Conservation (phyloP, 2,888 invertebrate genomes). For the Hermaeophaga mercurialis region DNA sequence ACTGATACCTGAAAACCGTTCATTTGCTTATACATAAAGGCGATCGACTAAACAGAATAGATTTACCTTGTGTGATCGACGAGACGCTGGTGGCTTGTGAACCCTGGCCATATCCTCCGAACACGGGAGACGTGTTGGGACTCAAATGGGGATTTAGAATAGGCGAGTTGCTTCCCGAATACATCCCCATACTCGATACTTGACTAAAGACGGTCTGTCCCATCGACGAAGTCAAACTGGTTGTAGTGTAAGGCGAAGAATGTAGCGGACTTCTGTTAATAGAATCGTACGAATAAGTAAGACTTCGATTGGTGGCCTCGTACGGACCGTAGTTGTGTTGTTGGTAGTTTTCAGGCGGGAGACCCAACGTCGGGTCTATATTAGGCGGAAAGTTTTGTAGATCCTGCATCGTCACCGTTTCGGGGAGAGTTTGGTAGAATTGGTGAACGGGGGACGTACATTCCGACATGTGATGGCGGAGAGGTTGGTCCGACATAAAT, state of each 20-base stretch:
- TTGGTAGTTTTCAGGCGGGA: conserved; percentile 43
- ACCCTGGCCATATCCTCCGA: conserved; percentile 46
- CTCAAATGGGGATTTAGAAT: conserved; percentile 50
- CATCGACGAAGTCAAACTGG: conserved; percentile 51
- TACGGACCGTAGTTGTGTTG: conserved; percentile 39
- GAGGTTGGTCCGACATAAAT: conserved; percentile 47
- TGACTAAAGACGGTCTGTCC: conserved; percentile 45
- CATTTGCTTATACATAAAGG: too few species aligned
- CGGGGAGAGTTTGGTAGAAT: conserved; percentile 51
- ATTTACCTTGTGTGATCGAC: conserved; percentile 64
- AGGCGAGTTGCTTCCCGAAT: conserved; percentile 49
- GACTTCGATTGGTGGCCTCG: conserved; percentile 39
- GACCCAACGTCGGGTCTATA: conserved; percentile 46
- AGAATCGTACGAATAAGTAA: conserved; percentile 34
- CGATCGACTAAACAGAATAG: not conserved
- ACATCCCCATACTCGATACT: conserved; percentile 48
- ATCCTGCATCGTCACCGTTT: conserved; percentile 61
- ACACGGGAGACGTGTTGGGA: conserved; percentile 51
- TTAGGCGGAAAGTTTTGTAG: conserved; percentile 35
- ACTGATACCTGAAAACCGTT: conserved; percentile 69
- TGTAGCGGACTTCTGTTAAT: conserved; percentile 42
- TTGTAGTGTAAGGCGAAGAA: conserved; percentile 48
- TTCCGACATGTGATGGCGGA: conserved; percentile 51
- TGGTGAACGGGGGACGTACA: conserved; percentile 69
- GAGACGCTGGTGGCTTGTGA: conserved; percentile 56